phyloP scores from a whole-genome alignment of 1,140 invertebrate species.

The Diuraphis noxia region DNA sequence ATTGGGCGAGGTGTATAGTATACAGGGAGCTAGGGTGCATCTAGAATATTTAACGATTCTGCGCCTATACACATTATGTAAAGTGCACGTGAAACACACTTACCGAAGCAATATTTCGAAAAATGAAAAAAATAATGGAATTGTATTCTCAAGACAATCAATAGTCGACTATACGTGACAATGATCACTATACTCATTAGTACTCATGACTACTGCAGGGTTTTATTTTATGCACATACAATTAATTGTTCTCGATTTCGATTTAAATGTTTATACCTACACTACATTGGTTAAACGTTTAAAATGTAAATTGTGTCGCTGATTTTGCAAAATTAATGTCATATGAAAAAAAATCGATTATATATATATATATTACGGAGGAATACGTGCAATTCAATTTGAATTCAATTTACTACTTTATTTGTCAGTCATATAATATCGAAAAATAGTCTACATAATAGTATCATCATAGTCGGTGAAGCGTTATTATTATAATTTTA shows the following conservation, averaged over 20 bases:
- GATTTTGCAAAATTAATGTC: not conserved
- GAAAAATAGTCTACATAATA: too few species aligned
- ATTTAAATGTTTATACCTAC: too few species aligned
- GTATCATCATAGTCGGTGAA: too few species aligned
- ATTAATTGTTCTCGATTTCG: not conserved
- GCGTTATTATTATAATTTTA: too few species aligned
- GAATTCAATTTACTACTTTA: not conserved
- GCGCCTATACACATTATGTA: rapidly evolving
- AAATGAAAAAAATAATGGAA: not conserved
- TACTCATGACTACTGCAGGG: too few species aligned
- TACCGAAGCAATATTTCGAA: not conserved
- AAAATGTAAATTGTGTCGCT: not conserved
- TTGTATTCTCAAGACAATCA: too few species aligned
- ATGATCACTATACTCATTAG: too few species aligned
- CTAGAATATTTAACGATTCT: not conserved
- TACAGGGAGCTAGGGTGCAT: too few species aligned
- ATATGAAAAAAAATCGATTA: not conserved
- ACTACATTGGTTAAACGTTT: not conserved
- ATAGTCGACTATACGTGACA: not conserved
- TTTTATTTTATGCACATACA: not conserved
- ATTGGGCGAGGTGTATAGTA: not conserved
- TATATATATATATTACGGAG: too few species aligned
- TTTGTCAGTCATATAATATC: not conserved
- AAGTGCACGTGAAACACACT: not conserved
- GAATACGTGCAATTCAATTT: not conserved